These are phyloP conservation scores for Drosophila kepulauana DNA, from an alignment of 1,140 invertebrate species.

Conservation along the genomic window DNA sequence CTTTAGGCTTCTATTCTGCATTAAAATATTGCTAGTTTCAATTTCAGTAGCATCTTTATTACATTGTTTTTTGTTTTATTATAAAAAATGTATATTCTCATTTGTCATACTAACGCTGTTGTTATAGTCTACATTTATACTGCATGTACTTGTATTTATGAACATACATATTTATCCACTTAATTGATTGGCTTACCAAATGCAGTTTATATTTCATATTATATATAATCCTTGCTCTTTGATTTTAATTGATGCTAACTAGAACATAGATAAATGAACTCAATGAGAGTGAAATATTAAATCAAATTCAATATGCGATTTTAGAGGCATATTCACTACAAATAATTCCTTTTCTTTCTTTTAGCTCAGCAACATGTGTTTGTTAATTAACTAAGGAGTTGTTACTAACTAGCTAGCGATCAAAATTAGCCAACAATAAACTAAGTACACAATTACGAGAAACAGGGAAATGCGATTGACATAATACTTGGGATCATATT, in stretches of 20 bases:
- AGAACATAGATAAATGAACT: conserved; percentile 12
- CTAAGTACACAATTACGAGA: background rate
- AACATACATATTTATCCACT: conserved; percentile 7
- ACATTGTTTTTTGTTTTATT: conserved; percentile 2
- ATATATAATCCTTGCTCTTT: background rate
- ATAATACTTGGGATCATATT: background rate
- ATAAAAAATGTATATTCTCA: conserved; percentile 21
- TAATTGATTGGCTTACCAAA: conserved; percentile 26
- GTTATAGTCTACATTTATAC: conserved; percentile 18
- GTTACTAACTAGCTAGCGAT: conserved; percentile 1
- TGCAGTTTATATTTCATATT: background rate
- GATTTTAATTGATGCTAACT: conserved; percentile 23
- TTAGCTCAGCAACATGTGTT: background rate
- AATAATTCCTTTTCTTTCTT: background rate
- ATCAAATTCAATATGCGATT: background rate
- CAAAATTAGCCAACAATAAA: background rate
- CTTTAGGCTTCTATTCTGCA: background rate
- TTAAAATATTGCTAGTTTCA: background rate
- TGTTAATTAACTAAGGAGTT: conserved; percentile 2
- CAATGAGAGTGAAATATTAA: background rate
- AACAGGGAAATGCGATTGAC: background rate
- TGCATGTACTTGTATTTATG: conserved; percentile 4
- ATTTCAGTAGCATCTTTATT: conserved; percentile 29
- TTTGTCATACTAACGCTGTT: conserved; percentile 21
- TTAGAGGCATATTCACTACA: background rate